These are phyloP conservation scores for Gasterosteus nipponicus DNA, from an alignment of 2,113 vertebrate genomes.

Conservation along the genomic window DNA sequence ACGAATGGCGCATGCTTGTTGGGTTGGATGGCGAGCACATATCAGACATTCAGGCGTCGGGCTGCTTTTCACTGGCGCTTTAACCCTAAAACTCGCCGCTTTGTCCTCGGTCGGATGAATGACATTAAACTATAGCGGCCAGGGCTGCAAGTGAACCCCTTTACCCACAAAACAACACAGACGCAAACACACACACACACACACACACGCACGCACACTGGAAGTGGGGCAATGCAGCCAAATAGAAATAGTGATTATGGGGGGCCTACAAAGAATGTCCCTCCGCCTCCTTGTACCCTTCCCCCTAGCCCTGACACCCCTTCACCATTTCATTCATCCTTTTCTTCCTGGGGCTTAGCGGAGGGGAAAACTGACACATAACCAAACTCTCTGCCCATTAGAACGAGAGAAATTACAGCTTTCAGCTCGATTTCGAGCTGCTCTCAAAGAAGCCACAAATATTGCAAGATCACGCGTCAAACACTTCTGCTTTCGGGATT, in stretches of 20 bases:
- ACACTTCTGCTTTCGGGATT: neutral
- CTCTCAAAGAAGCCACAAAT: neutral
- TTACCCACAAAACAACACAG: conserved; percentile 38
- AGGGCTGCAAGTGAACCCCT: conserved; percentile 56
- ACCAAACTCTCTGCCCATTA: conserved; percentile 13
- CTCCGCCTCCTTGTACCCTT: conserved; percentile 50
- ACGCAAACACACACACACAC: conserved; percentile 35
- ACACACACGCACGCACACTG: conserved; percentile 37
- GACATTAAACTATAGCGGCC: conserved; percentile 64
- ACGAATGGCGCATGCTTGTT: neutral
- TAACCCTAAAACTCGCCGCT: conserved; percentile 56
- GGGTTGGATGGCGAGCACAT: conserved; percentile 22
- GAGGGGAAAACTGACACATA: conserved; percentile 30
- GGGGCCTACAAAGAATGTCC: conserved; percentile 64
- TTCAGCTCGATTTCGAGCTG: neutral
- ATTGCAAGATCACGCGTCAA: neutral
- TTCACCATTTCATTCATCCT: conserved; percentile 68
- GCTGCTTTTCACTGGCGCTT: conserved; percentile 54
- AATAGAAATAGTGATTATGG: conserved; percentile 76
- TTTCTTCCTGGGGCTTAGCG: conserved; percentile 46
- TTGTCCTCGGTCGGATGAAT: conserved; percentile 67
- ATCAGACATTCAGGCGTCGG: conserved; percentile 76
- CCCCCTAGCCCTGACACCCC: conserved; percentile 56
- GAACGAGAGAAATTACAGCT: neutral
- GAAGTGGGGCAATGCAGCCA: conserved; percentile 68